Evolutionary conservation across 2,113 vertebrate species (phyloP), one percentile per base, ranked within the genome.

Genomic region (Perca flavescens): DNA sequence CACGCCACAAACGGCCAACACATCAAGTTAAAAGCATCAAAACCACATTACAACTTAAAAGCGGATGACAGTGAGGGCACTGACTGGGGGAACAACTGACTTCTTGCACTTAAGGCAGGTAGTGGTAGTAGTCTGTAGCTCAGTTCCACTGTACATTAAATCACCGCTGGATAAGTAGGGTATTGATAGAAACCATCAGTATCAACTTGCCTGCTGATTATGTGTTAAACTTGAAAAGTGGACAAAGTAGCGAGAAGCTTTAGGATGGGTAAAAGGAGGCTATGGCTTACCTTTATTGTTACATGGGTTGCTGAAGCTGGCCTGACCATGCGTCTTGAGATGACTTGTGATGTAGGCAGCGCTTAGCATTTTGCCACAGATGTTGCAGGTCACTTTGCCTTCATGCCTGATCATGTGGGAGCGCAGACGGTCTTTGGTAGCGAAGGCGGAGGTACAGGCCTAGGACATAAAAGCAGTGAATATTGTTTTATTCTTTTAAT

Each of bases 301-400:
- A 95, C 97, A 99, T 73, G 89, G 84, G 61, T 95, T 97, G 94
- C 95, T 99, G 95, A 98, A 99, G 95, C 96, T 96, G 94, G 97
- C 96, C 92, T 99, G 98, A 82, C 97, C 97, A 31, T 99, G 98
- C 50, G 98, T 99, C 96, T 99, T 99, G 93, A 99, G 96, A 95
- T 99, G 98, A 96, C 97, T 99, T 94, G 98, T 98, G 95, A 99
- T 99, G 94, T 99, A 99, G 49, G 98, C 97, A 71, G 98, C 97
- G 67, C 98, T 99, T 81, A 99, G 96, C 96, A 99, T 98, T 95
- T 99, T 99, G 89, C 98, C 98, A 89, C 98, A 99, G 94, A 99
- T 98, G 95, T 98, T 99, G 93, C 98, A 99, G 61, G 98, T 98
- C 89, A 99, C 97, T 93, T 99, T 99, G 92, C 97, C 98, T 95